A percentile compares a stretch with the other conserved stretches of the same genome.
These are phyloP conservation scores for Pristionchus japonicus DNA, from an alignment of 2,888 invertebrate genomes.

Conservation along the genomic window DNA sequence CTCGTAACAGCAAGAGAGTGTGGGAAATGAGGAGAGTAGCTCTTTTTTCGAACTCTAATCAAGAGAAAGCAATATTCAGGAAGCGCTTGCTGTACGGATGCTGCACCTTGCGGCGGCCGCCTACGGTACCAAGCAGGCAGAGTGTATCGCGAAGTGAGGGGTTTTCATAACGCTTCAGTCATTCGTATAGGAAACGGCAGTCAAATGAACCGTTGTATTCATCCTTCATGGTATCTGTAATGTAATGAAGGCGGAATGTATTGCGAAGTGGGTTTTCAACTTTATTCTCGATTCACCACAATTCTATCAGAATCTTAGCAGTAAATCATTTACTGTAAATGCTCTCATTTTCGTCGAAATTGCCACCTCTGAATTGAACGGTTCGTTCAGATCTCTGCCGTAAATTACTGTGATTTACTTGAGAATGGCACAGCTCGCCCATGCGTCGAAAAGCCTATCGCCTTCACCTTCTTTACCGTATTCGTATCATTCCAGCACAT, in stretches of 20 bases:
- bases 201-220: too few relatives aligned
- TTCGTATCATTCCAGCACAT: constrained; percentile 45
- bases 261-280: constrained; percentile 56
- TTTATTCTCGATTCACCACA: neutral
- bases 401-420: neutral
- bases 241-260: constrained; percentile 62
- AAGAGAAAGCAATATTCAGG: too few relatives aligned
- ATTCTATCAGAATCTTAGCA: neutral
- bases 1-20: neutral
- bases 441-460: too few relatives aligned
- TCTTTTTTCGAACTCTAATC: neutral
- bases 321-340: neutral
- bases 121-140: constrained; percentile 61
- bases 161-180: too few relatives aligned
- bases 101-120: constrained; percentile 66
- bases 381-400: neutral
- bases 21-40: neutral
- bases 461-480: too few relatives aligned
- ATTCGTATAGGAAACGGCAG: too few relatives aligned
- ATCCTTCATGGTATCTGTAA: too few relatives aligned
- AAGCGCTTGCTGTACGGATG: constrained; percentile 46
- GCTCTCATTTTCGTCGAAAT: neutral
- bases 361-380: too few relatives aligned
- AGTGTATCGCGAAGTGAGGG: constrained; percentile 64
- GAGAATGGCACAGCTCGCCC: neutral